Base-by-base conservation (phyloP, 2,888 invertebrate genomes). In the Laothoe populi region DNA sequence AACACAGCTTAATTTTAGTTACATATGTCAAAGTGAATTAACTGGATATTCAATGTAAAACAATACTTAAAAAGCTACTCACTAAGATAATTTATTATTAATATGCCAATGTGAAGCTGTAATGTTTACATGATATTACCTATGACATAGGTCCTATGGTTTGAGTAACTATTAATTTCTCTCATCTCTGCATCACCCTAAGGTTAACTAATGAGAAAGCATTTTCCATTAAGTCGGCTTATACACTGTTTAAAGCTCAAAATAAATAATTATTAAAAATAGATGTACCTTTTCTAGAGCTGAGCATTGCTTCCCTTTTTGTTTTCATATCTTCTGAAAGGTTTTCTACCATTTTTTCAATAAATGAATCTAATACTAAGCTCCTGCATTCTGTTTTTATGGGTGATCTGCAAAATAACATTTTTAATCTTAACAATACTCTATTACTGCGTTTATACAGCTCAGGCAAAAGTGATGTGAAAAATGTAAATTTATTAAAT, bases 321-420 rank as follows among this genome's bases (percentile, higher is more conserved):
- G 82, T 77, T 78, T 94, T 94, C 78, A 94, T 86, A n/a, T 95
- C 94, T 0, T 92, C 90, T 8, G 94, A 93, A 26, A 95, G 86
- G 68, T 91, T 94, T 68, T 94, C 93, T 19, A 95, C 93, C 93
- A 96, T 95, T 84, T 94, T 95, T 26, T 95, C 95, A 60, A 97
- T 96, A 70, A 96, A 95, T 67, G 95, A 95, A 75, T 96, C 96
- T 63, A 97, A 75, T 3, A 95, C 95, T 62, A 95, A 80, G 38
- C 95, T 95, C 60, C 92, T 93, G 67, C 93, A 94, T 78, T 94
- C 92, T 0, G 94, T 92, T 11, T 79, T 77, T 64, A 92, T 92
- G 1, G 75, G 62, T 23, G 84, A 59, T 64, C 92, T 92, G 79
- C 45, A 81, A 78, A 0, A 35, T 13, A 35, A 53, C 7, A 16